These are phyloP conservation scores for Neria commutata DNA, from an alignment of 2,888 invertebrate genomes.

Conservation along the genomic window DNA sequence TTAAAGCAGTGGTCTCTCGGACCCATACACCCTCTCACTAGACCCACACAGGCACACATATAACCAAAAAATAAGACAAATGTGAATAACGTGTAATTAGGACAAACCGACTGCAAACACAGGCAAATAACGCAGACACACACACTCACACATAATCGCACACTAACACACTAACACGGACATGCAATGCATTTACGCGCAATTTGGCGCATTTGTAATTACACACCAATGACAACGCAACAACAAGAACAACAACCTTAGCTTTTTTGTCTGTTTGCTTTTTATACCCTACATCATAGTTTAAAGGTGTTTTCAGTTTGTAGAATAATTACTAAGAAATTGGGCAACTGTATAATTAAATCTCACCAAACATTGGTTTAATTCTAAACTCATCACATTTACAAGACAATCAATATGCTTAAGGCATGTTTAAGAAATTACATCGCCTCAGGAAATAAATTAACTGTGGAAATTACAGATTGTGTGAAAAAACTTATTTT, in stretches of 20 bases:
- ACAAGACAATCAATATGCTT: no score
- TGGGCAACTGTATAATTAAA: not conserved
- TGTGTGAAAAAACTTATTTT: no score
- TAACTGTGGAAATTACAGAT: no score
- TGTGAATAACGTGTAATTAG: not conserved
- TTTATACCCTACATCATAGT: not conserved
- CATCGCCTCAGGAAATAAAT: no score
- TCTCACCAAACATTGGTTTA: no score
- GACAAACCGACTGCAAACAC: conserved; percentile 23
- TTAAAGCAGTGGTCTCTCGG: not conserved
- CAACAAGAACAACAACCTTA: not conserved
- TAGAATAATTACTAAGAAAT: conserved; percentile 1
- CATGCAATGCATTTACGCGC: no score
- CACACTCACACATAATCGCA: conserved; percentile 6
- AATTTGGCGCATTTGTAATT: not conserved
- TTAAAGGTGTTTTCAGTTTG: not conserved
- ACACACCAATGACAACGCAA: conserved; percentile 12
- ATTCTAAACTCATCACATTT: no score
- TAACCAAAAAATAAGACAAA: no score
- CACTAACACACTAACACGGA: not conserved
- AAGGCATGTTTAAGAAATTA: no score
- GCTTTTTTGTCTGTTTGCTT: no score
- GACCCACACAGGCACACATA: not conserved
- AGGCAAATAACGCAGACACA: conserved; percentile 9
- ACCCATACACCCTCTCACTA: not conserved